Evolutionary conservation across 2,888 invertebrate species (phyloP), one percentile per base, ranked within the genome.

Genomic region (Exephanes ischioxanthus): DNA sequence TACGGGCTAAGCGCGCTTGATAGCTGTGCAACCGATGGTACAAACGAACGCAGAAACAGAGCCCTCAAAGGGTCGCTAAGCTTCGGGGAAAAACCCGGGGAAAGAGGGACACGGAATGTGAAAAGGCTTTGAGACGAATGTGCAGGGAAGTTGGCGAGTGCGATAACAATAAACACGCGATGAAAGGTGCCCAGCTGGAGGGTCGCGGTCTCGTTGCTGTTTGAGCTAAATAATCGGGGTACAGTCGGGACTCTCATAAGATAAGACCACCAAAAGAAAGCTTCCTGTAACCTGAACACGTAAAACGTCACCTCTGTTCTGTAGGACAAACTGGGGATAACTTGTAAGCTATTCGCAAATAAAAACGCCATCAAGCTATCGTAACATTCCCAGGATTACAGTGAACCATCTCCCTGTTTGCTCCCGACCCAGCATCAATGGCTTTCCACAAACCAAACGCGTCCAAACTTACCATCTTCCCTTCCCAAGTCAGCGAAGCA

Each of bases 161-260:
- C 45, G 84, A 80, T 80, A 76, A 71, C 80, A 80, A 84, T 84
- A 80, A 80, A 76, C 71, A 84, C 76, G 67, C 80, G 76, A 77
- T 66, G 72, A 71, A 72, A 58, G 76, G 73, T 67, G 78, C 68
- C 68, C 11, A 11, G 68, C 61, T 33, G 41, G 72, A 72, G 71
- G 55, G 53, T 77, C 77, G 67, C 72, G 73, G 58, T 77, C 72
- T 48, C 67, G 30, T 61, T 81, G 30, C 67, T 41, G 55, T 73
- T 75, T 48, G 73, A 68, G 19, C 73, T 70, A 37, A 81, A 81
- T 70, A 85, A 48, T 55, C 73, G 30, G 9, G 16, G 3, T 70
- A 81, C 77, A 73, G 77, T 77, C 33, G 33, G 67, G 1, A 16
- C 22, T 68, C 67, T 33, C 51, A 37, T 58, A 84, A 68, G 14